phyloP scores from a whole-genome alignment of 2,113 vertebrate genomes.

The Naja naja region DNA sequence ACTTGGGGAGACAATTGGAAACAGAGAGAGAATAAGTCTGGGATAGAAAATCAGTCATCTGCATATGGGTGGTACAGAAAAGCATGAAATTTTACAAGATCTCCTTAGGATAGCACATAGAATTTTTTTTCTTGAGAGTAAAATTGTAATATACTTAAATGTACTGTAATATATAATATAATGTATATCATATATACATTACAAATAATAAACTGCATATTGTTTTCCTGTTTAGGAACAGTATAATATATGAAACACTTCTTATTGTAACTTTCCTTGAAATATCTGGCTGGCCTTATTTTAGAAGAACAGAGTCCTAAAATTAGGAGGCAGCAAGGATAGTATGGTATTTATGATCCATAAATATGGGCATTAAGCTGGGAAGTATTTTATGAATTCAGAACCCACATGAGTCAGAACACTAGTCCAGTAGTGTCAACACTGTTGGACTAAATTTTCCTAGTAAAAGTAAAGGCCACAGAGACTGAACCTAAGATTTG shows the following conservation, averaged over 20 bases:
- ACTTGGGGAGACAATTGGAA: background rate
- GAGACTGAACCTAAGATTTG: background rate
- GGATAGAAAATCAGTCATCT: background rate
- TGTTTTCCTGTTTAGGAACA: background rate
- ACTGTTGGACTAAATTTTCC: background rate
- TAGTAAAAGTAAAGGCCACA: background rate
- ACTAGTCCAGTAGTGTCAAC: background rate
- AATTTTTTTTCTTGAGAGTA: background rate
- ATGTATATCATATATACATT: background rate
- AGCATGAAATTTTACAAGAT: background rate
- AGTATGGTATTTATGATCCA: background rate
- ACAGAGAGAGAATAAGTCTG: background rate
- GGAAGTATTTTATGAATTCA: background rate
- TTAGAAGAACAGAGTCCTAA: background rate
- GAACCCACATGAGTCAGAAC: background rate
- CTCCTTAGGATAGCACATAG: background rate
- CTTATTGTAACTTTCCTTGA: background rate
- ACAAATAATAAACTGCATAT: background rate
- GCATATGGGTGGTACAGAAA: background rate
- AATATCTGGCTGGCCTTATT: background rate
- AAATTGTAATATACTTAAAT: background rate
- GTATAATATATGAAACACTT: background rate
- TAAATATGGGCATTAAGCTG: background rate
- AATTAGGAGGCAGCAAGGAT: too few species aligned
- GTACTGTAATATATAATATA: background rate